phyloP scores from a whole-genome alignment of 2,113 vertebrate genomes.

The Chlorodrepanis virens region DNA sequence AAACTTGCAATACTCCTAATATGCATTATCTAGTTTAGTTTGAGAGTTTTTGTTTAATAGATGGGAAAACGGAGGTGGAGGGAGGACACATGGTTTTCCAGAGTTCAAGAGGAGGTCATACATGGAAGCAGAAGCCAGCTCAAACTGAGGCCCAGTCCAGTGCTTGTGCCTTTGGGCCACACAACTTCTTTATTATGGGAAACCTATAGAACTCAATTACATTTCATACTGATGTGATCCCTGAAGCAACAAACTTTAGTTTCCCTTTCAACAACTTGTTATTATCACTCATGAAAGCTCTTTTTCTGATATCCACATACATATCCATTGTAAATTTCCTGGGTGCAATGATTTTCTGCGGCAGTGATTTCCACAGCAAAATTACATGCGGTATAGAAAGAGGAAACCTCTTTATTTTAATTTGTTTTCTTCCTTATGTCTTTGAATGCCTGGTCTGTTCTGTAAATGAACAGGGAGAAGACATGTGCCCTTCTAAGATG shows the following conservation, averaged over 20 bases:
- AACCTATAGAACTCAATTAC: background rate
- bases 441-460: background rate
- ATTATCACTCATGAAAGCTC: background rate
- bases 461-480: background rate
- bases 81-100: background rate
- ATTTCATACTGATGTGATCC: background rate
- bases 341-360: background rate
- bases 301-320: background rate
- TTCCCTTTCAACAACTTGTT: background rate
- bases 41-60: background rate
- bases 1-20: background rate
- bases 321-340: background rate
- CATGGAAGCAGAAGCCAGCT: background rate
- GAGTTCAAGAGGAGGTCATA: background rate
- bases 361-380: background rate
- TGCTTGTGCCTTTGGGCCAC: accelerated
- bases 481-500: background rate
- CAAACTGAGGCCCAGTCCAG: background rate
- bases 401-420: background rate
- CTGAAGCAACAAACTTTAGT: background rate
- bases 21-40: background rate
- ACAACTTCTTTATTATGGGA: background rate
- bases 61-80: background rate
- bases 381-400: background rate
- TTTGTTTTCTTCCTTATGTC: background rate